A percentile compares a stretch with the other conserved stretches of the same genome.
These are phyloP conservation scores for Archocentrus centrarchus DNA, from an alignment of 2,113 vertebrate species.

Conservation along the genomic window DNA sequence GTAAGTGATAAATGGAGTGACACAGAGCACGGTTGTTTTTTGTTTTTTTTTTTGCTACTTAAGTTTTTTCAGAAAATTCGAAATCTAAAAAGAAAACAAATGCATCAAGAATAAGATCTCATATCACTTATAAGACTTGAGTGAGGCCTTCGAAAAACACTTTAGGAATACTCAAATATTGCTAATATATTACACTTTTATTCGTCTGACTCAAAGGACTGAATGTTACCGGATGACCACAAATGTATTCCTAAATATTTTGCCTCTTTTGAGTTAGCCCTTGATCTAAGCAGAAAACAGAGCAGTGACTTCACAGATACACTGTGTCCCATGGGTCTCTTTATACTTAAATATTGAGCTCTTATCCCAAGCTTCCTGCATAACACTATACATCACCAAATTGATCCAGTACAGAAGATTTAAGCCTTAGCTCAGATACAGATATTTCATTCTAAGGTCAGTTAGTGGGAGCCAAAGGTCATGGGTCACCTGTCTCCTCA, in stretches of 20 bases:
- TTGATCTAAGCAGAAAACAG: slow-evolving; percentile 28
- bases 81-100: not conserved
- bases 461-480: slow-evolving; percentile 57
- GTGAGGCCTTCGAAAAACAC: not conserved
- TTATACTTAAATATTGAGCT: slow-evolving; percentile 70
- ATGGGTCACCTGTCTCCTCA: slow-evolving; percentile 68
- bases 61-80: not conserved
- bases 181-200: too few relatives aligned
- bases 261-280: not conserved
- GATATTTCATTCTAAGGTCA: slow-evolving; percentile 71
- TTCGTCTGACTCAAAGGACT: too few relatives aligned
- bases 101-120: not conserved
- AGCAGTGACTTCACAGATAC: slow-evolving; percentile 43
- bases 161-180: too few relatives aligned
- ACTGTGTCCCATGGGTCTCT: slow-evolving; percentile 50
- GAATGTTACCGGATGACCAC: not conserved
- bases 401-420: slow-evolving; percentile 70
- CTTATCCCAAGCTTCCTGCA: slow-evolving; percentile 50
- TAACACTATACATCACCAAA: slow-evolving; percentile 74
- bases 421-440: slow-evolving; percentile 57
- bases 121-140: not conserved
- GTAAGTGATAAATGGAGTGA: not conserved
- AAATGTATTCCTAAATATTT: not conserved
- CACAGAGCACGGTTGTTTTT: too few relatives aligned
- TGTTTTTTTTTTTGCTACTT: too few relatives aligned